These are phyloP conservation scores for Heterohyrax brucei DNA, from an alignment of 2,797 vertebrate genomes.

Conservation along the genomic window DNA sequence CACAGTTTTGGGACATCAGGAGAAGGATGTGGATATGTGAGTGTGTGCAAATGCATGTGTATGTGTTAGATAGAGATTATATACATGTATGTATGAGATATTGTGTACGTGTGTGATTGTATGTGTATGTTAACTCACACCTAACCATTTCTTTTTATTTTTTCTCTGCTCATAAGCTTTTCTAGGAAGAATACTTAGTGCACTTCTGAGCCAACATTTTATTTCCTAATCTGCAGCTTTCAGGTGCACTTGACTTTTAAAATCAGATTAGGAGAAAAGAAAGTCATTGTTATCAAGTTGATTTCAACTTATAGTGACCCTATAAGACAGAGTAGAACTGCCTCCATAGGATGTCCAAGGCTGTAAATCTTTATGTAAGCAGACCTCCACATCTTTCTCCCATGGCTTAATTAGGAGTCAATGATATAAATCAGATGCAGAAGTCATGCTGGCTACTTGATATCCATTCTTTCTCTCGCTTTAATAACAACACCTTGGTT, in stretches of 20 bases:
- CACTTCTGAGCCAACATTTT: not conserved
- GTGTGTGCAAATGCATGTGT: not conserved
- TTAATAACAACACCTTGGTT: not conserved
- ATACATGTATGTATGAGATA: not conserved
- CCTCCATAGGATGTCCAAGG: too few relatives aligned
- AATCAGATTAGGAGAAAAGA: not conserved
- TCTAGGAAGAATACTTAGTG: constrained; percentile 12
- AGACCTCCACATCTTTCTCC: too few relatives aligned
- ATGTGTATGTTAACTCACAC: not conserved
- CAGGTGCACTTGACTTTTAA: not conserved
- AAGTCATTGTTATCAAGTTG: too few relatives aligned
- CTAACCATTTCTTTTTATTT: not conserved
- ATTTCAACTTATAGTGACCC: too few relatives aligned
- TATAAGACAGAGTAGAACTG: too few relatives aligned
- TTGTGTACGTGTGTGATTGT: not conserved
- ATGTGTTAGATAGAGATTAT: not conserved
- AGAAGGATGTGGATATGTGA: not conserved
- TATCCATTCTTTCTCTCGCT: not conserved
- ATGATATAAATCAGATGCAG: not conserved
- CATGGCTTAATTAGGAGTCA: not conserved
- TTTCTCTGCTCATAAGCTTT: not conserved
- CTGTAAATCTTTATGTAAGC: too few relatives aligned
- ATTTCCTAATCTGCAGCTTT: not conserved
- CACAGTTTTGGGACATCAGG: not conserved
- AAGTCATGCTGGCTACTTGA: not conserved